These are phyloP conservation scores for Drosophila santomea DNA, from an alignment of 1,140 invertebrate species.

Conservation along the genomic window DNA sequence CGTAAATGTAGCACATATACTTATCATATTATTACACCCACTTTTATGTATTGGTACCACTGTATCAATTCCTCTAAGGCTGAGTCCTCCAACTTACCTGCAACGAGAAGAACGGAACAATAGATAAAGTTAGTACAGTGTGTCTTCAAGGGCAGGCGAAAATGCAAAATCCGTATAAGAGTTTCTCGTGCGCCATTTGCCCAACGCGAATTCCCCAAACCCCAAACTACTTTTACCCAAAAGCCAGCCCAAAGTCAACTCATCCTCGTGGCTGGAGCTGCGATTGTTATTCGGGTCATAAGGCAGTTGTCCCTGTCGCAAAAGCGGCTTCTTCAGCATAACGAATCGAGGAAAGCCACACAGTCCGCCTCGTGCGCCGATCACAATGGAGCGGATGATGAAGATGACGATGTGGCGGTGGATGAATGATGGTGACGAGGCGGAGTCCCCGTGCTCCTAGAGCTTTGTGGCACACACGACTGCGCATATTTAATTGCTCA, in stretches of 20 bases:
- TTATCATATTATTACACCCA: too few relatives aligned
- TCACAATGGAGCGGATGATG: conserved; percentile 22
- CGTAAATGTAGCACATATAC: too few relatives aligned
- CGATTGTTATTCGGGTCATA: conserved; percentile 65
- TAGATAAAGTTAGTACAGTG: conserved; percentile 2
- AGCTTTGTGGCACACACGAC: conserved; percentile 63
- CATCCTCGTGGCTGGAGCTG: conserved; percentile 5
- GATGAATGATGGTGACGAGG: conserved; percentile 38
- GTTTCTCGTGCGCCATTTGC: too few relatives aligned
- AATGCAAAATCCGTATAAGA: too few relatives aligned
- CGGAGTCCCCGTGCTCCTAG: conserved; percentile 19
- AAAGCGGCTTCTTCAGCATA: conserved; percentile 40
- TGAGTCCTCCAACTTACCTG: conserved; percentile 20
- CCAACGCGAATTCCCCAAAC: not conserved
- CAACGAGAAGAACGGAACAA: conserved; percentile 8
- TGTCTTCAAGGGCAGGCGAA: conserved; percentile 17
- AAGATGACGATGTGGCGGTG: conserved; percentile 13
- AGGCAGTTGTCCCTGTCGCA: conserved; percentile 34
- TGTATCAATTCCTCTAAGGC: not conserved
- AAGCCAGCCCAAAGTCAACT: not conserved
- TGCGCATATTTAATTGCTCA: conserved; percentile 81
- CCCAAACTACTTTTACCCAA: conserved; percentile 25
- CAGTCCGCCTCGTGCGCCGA: conserved; percentile 33
- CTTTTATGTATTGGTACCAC: too few relatives aligned
- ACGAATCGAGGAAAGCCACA: conserved; percentile 47